phyloP scores from a whole-genome alignment of 2,888 invertebrate species.

The Trilocha varians region DNA sequence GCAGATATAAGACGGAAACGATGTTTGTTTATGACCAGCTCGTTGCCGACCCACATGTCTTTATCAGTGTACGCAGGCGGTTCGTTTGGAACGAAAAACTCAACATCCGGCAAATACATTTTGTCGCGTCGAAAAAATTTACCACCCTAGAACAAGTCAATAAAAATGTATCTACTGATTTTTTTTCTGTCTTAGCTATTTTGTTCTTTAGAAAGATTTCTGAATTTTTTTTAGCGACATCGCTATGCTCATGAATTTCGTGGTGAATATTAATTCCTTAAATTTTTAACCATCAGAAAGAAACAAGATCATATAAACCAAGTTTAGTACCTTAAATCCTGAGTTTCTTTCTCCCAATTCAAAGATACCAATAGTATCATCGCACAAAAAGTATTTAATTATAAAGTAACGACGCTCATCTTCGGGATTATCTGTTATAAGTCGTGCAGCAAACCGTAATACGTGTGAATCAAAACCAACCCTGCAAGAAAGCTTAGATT shows the following conservation, averaged over 20 bases:
- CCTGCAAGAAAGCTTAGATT: slow-evolving; percentile 59
- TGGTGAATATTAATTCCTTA: too few relatives aligned
- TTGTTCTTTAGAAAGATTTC: too few relatives aligned
- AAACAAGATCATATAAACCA: too few relatives aligned
- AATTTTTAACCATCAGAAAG: too few relatives aligned
- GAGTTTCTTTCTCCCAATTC: slow-evolving; percentile 84
- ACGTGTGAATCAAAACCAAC: slow-evolving; percentile 82
- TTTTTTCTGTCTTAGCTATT: too few relatives aligned
- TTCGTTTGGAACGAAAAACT: slow-evolving; percentile 79
- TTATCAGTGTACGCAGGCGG: slow-evolving; percentile 83
- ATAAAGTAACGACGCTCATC: slow-evolving; percentile 82
- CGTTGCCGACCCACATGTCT: slow-evolving; percentile 90
- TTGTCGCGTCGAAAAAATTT: slow-evolving; percentile 79
- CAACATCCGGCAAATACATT: slow-evolving; percentile 81
- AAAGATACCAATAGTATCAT: slow-evolving; percentile 88
- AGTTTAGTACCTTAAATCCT: slow-evolving; percentile 42
- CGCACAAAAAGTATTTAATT: slow-evolving; percentile 84
- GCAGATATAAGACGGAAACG: slow-evolving; percentile 84
- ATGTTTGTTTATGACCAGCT: slow-evolving; percentile 83
- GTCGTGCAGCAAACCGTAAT: slow-evolving; percentile 83
- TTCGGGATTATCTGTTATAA: slow-evolving; percentile 80
- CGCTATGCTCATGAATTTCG: too few relatives aligned
- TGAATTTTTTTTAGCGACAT: too few relatives aligned
- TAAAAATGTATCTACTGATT: background rate
- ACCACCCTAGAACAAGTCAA: slow-evolving; percentile 53